Evolutionary conservation across 2,888 invertebrate genomes (phyloP), one percentile per base, ranked within the genome.

Genomic region (Ischnus inquisitorius): DNA sequence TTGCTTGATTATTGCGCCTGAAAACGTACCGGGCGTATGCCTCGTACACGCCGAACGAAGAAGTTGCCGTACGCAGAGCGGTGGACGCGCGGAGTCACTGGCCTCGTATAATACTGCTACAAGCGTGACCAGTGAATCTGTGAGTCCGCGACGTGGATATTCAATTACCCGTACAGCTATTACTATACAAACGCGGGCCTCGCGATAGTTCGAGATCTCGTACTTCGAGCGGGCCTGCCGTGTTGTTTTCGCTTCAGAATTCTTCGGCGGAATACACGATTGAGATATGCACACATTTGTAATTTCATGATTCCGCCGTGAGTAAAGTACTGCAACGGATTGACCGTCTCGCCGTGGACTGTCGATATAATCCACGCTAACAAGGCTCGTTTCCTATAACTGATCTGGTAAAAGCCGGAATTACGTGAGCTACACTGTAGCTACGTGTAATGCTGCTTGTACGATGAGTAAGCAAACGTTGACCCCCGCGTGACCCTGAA

Each of bases 61-160:
- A 16, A 16, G 39, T 64, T 64, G 39, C 41, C n/a, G 51, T 65
- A 54, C 22, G 41, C 34, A 6, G 34, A 4, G 34, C 34, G 34
- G 34, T 54, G 34, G 54, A 43, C 28, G 48, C 22, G 34, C 25
- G 60, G 69, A 78, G 78, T 78, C 78, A 78, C 69, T 78, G 78
- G 48, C 78, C 78, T 78, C 78, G 69, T 78, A 69, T 69, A 69
- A 69, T 62, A 78, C 60, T 48, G 46, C 68, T 48, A 69, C 69
- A 25, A 78, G 69, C 78, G 78, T 69, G 69, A 78, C 68, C 78
- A 60, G 62, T 48, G 60, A 78, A 78, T 78, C 78, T 69, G 69
- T 41, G 69, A 78, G 78, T 69, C 62, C 68, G 69, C 78, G 78
- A 69, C 69, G 78, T 39, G 76, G 43, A 67, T 76, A 78, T 78